Percentiles rank a stretch among this genome's conserved stretches.
phyloP scores from a whole-genome alignment of 1,140 invertebrate genomes.

The Drosophila melanica region DNA sequence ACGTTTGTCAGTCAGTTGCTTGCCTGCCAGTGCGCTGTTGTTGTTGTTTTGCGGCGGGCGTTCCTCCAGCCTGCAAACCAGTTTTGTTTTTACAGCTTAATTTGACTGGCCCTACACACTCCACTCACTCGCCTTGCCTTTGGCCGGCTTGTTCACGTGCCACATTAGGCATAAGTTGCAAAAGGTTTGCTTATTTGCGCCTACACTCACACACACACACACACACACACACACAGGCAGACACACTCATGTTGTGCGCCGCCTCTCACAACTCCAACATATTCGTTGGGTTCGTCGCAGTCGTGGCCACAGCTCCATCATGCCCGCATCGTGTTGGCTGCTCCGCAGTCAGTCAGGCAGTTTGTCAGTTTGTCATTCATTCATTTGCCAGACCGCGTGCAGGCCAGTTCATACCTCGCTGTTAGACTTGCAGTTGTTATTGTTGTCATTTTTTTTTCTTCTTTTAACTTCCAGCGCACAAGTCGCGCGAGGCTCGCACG shows the following conservation, averaged over 20 bases:
- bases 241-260: background rate
- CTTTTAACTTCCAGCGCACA: slow-evolving; percentile 20
- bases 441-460: slow-evolving; percentile 8
- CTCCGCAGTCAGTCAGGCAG: slow-evolving; percentile 19
- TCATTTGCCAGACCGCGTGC: slow-evolving; percentile 70
- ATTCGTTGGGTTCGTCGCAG: slow-evolving; percentile 28
- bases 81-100: slow-evolving; percentile 80
- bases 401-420: slow-evolving; percentile 62
- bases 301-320: slow-evolving; percentile 15
- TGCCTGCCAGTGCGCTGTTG: slow-evolving; percentile 3
- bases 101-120: slow-evolving; percentile 49
- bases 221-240: slow-evolving; percentile 4
- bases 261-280: slow-evolving; percentile 50
- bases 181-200: slow-evolving; percentile 68
- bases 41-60: slow-evolving; percentile 16
- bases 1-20: slow-evolving; percentile 34
- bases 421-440: slow-evolving; percentile 46
- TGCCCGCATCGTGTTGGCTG: slow-evolving; percentile 9
- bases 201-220: slow-evolving; percentile 10
- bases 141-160: slow-evolving; percentile 59
- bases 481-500: slow-evolving; percentile 60
- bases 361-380: slow-evolving; percentile 53
- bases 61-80: slow-evolving; percentile 41
- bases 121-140: slow-evolving; percentile 9
- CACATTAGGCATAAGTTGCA: slow-evolving; percentile 61